Percentiles rank a stretch among this genome's conserved stretches.
These are phyloP conservation scores for Heptranchias perlo DNA, from an alignment of 2,113 vertebrate genomes.

Conservation along the genomic window DNA sequence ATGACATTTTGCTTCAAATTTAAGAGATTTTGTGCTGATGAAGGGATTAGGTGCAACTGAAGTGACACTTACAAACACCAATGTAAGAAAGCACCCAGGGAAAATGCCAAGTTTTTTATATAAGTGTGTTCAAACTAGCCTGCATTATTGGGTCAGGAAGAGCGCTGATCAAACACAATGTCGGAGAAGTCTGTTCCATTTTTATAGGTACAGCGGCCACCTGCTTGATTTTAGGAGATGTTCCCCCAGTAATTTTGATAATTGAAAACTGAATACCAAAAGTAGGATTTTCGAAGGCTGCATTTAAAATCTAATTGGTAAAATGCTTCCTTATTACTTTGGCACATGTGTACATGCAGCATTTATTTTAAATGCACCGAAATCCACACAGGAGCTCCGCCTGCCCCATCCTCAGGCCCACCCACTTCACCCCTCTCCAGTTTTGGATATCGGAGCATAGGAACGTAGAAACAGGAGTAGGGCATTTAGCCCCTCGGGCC, in stretches of 20 bases:
- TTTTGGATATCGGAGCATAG: no score
- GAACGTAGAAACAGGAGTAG: no score
- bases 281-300: neutral
- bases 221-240: neutral
- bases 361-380: neutral
- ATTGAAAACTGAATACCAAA: neutral
- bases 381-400: neutral
- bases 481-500: no score
- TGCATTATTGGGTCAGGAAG: neutral
- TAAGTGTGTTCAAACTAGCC: neutral
- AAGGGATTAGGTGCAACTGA: neutral
- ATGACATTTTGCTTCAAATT: neutral
- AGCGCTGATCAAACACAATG: neutral
- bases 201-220: neutral
- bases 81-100: neutral
- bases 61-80: neutral
- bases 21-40: neutral
- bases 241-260: neutral
- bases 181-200: neutral
- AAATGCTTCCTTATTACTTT: neutral
- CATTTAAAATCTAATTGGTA: neutral
- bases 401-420: neutral
- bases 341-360: neutral
- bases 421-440: neutral
- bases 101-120: no score